Conservation (phyloP, 1,140 invertebrate species). For the Alviniconcha marisindica region DNA sequence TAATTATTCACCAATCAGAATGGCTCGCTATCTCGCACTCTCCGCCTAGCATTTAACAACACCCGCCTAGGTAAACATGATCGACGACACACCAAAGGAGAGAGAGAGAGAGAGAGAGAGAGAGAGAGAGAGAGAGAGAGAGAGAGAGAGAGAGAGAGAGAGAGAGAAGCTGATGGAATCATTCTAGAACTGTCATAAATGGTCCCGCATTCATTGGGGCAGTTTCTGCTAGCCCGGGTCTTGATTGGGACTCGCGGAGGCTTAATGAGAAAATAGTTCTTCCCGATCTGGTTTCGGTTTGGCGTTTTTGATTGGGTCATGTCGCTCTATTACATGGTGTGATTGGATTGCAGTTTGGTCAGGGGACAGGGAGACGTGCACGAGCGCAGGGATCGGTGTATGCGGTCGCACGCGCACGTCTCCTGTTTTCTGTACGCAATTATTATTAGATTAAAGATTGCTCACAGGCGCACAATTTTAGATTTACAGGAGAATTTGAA, state of each 20-base stretch:
- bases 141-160: too few species aligned
- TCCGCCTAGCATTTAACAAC: not conserved
- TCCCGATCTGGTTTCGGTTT: not conserved
- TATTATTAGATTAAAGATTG: not conserved
- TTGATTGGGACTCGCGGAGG: not conserved
- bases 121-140: too few species aligned
- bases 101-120: too few species aligned
- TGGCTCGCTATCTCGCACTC: not conserved
- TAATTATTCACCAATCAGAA: constrained; percentile 15
- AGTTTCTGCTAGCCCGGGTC: not conserved
- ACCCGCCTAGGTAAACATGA: not conserved
- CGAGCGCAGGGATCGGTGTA: not conserved
- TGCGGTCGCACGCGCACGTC: not conserved
- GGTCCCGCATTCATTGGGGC: not conserved
- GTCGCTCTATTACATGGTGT: constrained; percentile 18
- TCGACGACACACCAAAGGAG: too few species aligned
- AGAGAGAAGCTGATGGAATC: not conserved
- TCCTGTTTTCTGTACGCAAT: not conserved
- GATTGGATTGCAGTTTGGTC: constrained; percentile 15
- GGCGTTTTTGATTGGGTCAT: constrained; percentile 24
- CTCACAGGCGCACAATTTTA: not conserved
- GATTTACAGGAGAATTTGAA: not conserved
- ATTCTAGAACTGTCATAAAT: not conserved
- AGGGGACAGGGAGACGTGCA: not conserved
- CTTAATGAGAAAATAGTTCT: constrained; percentile 21